Evolutionary conservation across 1,140 invertebrate species (phyloP).

Genomic region (Neodiprion pinetum): DNA sequence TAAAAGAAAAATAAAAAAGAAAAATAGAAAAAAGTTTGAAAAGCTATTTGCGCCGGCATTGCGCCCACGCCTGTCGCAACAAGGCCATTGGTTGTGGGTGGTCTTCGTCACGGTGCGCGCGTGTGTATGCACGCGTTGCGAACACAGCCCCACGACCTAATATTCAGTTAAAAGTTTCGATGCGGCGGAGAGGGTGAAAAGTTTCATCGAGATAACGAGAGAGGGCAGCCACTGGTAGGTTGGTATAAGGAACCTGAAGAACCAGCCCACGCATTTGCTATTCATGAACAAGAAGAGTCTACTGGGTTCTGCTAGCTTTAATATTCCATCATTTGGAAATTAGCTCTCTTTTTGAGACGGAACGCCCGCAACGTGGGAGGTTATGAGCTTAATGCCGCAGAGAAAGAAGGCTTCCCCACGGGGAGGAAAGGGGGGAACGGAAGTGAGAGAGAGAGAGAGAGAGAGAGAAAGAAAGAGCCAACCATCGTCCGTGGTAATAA

Average conservation of each 20-base stretch:
- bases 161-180: constrained; percentile 2
- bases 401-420: not conserved
- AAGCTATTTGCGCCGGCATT: not conserved
- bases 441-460: not conserved
- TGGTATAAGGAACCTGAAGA: not conserved
- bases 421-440: not conserved
- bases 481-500: not conserved
- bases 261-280: constrained; percentile 45
- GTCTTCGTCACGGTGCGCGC: too few species aligned
- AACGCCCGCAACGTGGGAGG: not conserved
- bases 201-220: not conserved
- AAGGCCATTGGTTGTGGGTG: not conserved
- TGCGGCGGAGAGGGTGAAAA: constrained; percentile 1
- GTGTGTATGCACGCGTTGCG: not conserved
- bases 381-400: constrained; percentile 4
- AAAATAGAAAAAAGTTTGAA: not conserved
- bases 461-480: not conserved
- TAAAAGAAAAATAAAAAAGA: too few species aligned
- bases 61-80: not conserved
- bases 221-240: not conserved
- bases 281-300: constrained; percentile 46
- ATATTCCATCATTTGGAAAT: constrained; percentile 48
- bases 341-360: constrained; percentile 28
- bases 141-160: not conserved
- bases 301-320: constrained; percentile 46